Conservation (phyloP, 2,113 vertebrate species). For the Cyanoramphus novaezelandiae region DNA sequence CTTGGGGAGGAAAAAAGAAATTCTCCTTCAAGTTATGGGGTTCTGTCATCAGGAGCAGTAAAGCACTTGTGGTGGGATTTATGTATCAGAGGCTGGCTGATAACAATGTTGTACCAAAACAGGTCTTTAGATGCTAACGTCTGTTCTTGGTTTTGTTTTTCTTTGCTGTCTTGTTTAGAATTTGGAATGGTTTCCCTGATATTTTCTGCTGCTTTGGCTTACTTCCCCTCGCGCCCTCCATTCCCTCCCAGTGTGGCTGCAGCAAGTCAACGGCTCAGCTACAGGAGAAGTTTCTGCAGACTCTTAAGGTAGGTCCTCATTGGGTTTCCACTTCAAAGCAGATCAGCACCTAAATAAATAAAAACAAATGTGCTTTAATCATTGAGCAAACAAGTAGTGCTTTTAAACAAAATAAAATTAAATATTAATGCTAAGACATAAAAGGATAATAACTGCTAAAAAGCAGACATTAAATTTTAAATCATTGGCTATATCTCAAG, state of each 20-base stretch:
- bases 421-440: constrained; percentile 43
- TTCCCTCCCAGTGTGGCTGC: constrained; percentile 94
- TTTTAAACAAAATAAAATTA: constrained; percentile 53
- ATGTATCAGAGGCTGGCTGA: background rate
- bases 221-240: constrained; percentile 92
- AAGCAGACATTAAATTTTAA: constrained; percentile 48
- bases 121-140: background rate
- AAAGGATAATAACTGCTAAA: constrained; percentile 38
- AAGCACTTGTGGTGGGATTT: background rate
- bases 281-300: constrained; percentile 91
- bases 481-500: background rate
- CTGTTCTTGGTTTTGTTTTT: constrained; percentile 16
- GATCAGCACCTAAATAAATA: constrained; percentile 36
- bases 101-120: background rate
- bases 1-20: background rate
- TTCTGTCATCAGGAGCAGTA: background rate
- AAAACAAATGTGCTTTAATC: constrained; percentile 42
- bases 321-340: background rate
- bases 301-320: constrained; percentile 83
- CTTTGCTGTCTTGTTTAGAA: constrained; percentile 76
- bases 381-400: constrained; percentile 36
- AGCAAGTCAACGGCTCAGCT: constrained; percentile 92
- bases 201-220: constrained; percentile 85
- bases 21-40: background rate
- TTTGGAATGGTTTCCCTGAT: constrained; percentile 85